Evolutionary conservation across 2,113 vertebrate genomes (phyloP).

Genomic region (Enhydra lutris): DNA sequence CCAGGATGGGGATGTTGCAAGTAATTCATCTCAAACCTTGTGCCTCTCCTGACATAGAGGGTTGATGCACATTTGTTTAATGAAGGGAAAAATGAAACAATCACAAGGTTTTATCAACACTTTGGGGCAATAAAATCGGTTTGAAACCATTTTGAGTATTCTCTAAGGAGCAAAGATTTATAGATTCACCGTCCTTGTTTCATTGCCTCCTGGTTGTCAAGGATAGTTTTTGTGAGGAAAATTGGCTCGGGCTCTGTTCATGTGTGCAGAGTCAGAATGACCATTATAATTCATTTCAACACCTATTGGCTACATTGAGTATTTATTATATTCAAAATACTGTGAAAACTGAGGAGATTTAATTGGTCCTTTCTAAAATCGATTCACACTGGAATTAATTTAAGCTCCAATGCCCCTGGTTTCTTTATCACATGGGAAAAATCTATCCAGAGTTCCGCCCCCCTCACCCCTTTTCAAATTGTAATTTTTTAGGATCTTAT

Average conservation of each 20-base stretch:
- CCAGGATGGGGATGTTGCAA: neutral
- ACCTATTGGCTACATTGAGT: neutral
- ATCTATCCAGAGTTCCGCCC: neutral
- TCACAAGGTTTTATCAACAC: neutral
- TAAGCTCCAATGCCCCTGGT: neutral
- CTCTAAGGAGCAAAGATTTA: neutral
- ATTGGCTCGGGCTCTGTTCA: neutral
- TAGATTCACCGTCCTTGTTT: neutral
- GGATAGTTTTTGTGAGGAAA: neutral
- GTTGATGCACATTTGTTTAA: neutral
- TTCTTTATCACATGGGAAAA: neutral
- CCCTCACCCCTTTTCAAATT: neutral
- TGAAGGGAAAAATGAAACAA: neutral
- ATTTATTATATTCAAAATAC: constrained; percentile 1
- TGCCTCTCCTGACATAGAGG: neutral
- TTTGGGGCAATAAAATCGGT: neutral
- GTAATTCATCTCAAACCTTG: neutral
- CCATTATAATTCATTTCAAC: neutral
- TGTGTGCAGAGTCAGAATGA: neutral
- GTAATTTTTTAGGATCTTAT: neutral
- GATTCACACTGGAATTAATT: neutral
- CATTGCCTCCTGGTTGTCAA: neutral
- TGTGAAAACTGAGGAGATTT: neutral
- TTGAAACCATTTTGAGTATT: neutral
- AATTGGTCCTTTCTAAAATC: constrained; percentile 19